Base-by-base conservation (phyloP, 2,888 invertebrate genomes). In the Epsilonema sp. region DNA sequence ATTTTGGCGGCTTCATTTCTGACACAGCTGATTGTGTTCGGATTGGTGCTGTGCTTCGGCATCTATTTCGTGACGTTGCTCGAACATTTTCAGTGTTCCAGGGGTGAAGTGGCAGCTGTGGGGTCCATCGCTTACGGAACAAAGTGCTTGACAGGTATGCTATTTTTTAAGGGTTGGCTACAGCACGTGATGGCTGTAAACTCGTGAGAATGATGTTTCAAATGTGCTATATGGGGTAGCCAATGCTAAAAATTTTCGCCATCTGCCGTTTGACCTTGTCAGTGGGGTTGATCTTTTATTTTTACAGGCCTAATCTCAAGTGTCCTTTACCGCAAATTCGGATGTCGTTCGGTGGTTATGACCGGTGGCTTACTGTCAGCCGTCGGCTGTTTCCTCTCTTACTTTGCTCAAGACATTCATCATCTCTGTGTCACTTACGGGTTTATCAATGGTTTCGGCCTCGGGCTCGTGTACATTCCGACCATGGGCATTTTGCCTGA, bases 291-390 rank as follows among this genome's bases (percentile, higher is more conserved):
- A n/a, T n/a, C n/a, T n/a, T n/a, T n/a, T n/a, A n/a, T n/a, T n/a
- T n/a, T n/a, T n/a, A n/a, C 59, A 26, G 67, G 65, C n/a, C 67
- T 67, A 5, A 47, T 67, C 5, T 59, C 65, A 5, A 60, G 65
- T 49, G 59, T 62, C 5, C 54, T 65, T 3, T 61, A 61, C 11
- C 63, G 64, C 40, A 60, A 59, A 43, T 65, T 58, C 55, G 66
- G 66, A 36, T 67, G 66, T 50, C 54, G 67, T 2, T 53, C 51
- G 23, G 57, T 62, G 40, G 59, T 63, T 11, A 61, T 67, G 25
- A 49, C 54, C 25, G 67, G 66, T 16, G 65, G 65, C 0, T 16
- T 64, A n/a, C 49, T 67, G 3, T 56, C 65, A 2, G 52, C 57
- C 8, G 13, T 56, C 20, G 67, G 67, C 2, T 58, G 64, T 40